phyloP scores from a whole-genome alignment of 2,113 vertebrate species.

The Apodemus speciosus region DNA sequence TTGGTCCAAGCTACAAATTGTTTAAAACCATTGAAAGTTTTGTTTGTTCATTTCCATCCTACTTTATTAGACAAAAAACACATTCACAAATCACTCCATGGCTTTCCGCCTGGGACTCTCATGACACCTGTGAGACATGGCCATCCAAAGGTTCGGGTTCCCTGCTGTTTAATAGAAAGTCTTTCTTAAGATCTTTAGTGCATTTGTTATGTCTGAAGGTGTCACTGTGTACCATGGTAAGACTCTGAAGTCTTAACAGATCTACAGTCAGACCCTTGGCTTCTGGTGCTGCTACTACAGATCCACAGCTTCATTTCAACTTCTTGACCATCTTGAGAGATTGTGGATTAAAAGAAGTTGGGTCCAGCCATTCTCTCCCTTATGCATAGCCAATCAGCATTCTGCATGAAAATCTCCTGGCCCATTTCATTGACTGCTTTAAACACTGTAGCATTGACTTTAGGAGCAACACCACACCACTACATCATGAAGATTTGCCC shows the following conservation, averaged over 20 bases:
- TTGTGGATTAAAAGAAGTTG: background rate
- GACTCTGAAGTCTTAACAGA: background rate
- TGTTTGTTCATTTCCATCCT: background rate
- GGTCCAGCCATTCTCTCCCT: background rate
- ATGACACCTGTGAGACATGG: background rate
- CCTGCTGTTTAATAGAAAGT: background rate
- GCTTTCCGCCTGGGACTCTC: background rate
- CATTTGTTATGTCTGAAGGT: background rate
- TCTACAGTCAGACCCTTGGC: background rate
- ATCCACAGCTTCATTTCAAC: slow-evolving; percentile 17
- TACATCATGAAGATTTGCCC: background rate
- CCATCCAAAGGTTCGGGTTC: too few species aligned
- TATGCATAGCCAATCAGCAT: background rate
- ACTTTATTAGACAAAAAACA: background rate
- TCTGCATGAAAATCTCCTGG: background rate
- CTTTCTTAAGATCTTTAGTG: background rate
- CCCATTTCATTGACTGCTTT: background rate
- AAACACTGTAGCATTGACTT: background rate
- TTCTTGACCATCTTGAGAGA: slow-evolving; percentile 36
- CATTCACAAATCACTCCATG: background rate
- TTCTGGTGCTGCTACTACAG: background rate
- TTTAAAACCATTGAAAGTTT: background rate
- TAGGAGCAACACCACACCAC: background rate
- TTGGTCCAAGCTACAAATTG: background rate
- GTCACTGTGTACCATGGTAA: background rate